Percentiles rank a stretch among this genome's conserved stretches.
phyloP scores from a whole-genome alignment of 2,113 vertebrate genomes.

The Cryptotis parvus region DNA sequence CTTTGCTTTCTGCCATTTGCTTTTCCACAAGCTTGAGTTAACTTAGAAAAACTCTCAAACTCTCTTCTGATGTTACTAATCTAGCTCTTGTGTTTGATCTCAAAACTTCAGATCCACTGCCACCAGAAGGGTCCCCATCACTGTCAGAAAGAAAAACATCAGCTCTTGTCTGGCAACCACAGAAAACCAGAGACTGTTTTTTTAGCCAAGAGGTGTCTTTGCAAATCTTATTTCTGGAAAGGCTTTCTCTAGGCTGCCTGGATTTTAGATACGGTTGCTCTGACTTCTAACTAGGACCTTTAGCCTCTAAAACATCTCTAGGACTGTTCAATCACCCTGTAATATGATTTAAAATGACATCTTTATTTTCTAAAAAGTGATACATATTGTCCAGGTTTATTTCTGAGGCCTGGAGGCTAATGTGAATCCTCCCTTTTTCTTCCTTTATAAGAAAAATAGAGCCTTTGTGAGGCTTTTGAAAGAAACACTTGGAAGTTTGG shows the following conservation, averaged over 20 bases:
- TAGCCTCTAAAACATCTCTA: neutral
- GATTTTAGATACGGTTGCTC: neutral
- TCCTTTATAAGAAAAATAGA: neutral
- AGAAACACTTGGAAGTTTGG: neutral
- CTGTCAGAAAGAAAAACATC: neutral
- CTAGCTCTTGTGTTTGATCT: neutral
- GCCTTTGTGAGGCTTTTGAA: neutral
- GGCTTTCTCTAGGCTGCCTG: neutral
- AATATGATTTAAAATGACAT: neutral
- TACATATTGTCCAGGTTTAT: neutral
- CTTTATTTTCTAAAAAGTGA: conserved; percentile 44
- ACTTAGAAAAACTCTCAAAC: neutral
- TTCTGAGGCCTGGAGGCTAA: neutral
- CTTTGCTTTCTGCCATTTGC: neutral
- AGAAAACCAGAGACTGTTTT: neutral
- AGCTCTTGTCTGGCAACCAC: neutral
- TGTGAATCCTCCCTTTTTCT: neutral
- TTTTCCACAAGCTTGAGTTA: neutral
- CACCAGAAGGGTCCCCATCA: neutral
- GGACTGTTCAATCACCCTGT: neutral
- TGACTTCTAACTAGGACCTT: neutral
- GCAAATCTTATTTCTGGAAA: neutral
- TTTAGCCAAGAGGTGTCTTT: neutral
- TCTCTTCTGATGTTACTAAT: neutral
- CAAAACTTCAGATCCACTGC: neutral